Evolutionary conservation across 2,113 vertebrate species (phyloP).

Genomic region (Pipa parva): DNA sequence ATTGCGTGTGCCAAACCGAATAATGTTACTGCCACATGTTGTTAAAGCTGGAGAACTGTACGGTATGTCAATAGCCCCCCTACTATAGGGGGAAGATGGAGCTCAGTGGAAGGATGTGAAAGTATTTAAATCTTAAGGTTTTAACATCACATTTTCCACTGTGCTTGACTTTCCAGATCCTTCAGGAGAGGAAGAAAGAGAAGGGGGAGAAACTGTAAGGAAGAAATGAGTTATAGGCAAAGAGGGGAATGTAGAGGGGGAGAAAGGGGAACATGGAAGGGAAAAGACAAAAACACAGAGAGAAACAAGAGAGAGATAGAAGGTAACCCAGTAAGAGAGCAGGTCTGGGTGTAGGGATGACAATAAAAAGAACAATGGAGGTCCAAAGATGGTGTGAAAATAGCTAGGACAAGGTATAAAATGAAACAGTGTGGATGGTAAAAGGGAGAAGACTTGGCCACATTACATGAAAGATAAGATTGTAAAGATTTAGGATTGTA

Average conservation of each 20-base stretch:
- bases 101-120: conserved; percentile 10
- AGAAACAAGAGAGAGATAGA: background rate
- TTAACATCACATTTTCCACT: conserved; percentile 40
- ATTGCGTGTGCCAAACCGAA: too few relatives aligned
- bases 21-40: too few relatives aligned
- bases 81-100: background rate
- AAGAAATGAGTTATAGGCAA: conserved; percentile 28
- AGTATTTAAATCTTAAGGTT: conserved; percentile 11
- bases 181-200: conserved; percentile 11
- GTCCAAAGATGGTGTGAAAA: background rate
- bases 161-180: conserved; percentile 35
- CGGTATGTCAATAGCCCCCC: too few relatives aligned
- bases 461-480: conserved; percentile 1
- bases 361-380: background rate
- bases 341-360: background rate
- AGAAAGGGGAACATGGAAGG: background rate
- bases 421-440: background rate
- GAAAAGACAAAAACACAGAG: background rate
- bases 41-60: too few relatives aligned
- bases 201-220: conserved; percentile 5
- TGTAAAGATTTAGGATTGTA: background rate
- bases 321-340: background rate
- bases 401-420: background rate
- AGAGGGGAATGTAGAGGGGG: background rate
- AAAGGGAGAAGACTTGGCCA: background rate